Evolutionary conservation across 2,888 invertebrate species (phyloP).

Genomic region (Mesorhabditis belari): DNA sequence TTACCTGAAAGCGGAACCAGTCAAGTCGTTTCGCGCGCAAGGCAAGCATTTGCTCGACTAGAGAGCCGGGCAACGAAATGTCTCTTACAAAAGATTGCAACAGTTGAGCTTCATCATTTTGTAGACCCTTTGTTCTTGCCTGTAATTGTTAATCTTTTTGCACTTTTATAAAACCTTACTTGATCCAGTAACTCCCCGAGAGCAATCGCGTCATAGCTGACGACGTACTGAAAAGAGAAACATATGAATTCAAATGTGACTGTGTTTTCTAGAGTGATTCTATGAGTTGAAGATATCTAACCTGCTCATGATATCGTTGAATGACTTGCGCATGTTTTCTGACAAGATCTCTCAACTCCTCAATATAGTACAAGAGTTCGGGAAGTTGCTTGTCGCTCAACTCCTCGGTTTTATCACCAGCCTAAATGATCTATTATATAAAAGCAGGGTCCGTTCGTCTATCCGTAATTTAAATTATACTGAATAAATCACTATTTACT

Average conservation of each 20-base stretch:
- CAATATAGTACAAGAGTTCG: slow-evolving; percentile 93
- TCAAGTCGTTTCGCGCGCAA: slow-evolving; percentile 88
- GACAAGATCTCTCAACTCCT: slow-evolving; percentile 79
- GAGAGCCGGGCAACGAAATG: slow-evolving; percentile 33
- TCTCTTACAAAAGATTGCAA: slow-evolving; percentile 27
- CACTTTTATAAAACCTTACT: neutral
- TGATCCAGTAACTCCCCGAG: slow-evolving; percentile 66
- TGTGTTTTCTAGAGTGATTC: neutral
- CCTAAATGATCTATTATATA: slow-evolving; percentile 56
- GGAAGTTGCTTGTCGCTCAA: slow-evolving; percentile 71
- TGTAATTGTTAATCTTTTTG: neutral
- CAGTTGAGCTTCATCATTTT: slow-evolving; percentile 43
- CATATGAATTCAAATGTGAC: neutral
- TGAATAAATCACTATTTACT: no score
- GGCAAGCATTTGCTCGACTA: no score
- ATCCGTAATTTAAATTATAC: no score
- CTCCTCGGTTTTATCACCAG: slow-evolving; percentile 15
- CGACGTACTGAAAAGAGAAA: slow-evolving; percentile 70
- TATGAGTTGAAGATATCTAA: neutral
- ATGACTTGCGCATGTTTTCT: slow-evolving; percentile 87
- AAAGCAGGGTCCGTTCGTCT: no score
- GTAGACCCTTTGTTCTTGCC: slow-evolving; percentile 10
- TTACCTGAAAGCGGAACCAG: slow-evolving; percentile 84
- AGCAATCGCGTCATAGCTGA: slow-evolving; percentile 88
- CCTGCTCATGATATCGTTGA: slow-evolving; percentile 64